Base-by-base conservation (phyloP, 1,140 invertebrate species). In the Nymphalis io region DNA sequence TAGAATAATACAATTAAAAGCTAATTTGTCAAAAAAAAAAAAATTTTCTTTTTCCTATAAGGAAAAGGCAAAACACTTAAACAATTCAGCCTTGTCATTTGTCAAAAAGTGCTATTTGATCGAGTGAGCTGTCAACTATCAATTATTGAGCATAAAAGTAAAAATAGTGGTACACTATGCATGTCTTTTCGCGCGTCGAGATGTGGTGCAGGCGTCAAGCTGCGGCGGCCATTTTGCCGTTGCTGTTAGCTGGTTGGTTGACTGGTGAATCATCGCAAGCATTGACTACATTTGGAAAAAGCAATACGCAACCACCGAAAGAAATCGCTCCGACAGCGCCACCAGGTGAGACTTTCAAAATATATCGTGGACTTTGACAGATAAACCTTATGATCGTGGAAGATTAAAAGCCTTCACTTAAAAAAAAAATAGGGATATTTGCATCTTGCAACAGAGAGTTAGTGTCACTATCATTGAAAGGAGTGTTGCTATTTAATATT, bases 261-360 rank as follows among this genome's bases (percentile, higher is more conserved):
- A 84, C 84, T 3, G 84, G 88, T 1, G 85, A 88, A 61, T 85
- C 85, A 1, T 93, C 92, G 8, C 93, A 94, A 73, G 94, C 94
- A 5, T 89, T 95, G 33, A 95, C 94, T 4, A 95, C 94, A 44
- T 95, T 95, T 77, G 95, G 94, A 15, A 95, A 95, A 85, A 94
- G 93, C 62, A 94, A 93, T 73, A 85, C 90, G 1, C 87, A 89
- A 65, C 90, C 93, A 18, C 87, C 92, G 51, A 88, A 84, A 66
- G 73, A 81, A 57, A 65, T 80, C 3, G 73, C 85, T 58, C 92
- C 92, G 48, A 93, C 94, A 4, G 88, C 93, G 18, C 93, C 94
- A 16, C 93, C 93, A 82, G 92, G 93, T 94, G 87, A 92, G 44
- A 53, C n/a, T 33, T 51, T 61, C 6, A n/a, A 18, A 40, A 16